phyloP scores from a whole-genome alignment of 2,888 invertebrate genomes.

The Andrena minutula region DNA sequence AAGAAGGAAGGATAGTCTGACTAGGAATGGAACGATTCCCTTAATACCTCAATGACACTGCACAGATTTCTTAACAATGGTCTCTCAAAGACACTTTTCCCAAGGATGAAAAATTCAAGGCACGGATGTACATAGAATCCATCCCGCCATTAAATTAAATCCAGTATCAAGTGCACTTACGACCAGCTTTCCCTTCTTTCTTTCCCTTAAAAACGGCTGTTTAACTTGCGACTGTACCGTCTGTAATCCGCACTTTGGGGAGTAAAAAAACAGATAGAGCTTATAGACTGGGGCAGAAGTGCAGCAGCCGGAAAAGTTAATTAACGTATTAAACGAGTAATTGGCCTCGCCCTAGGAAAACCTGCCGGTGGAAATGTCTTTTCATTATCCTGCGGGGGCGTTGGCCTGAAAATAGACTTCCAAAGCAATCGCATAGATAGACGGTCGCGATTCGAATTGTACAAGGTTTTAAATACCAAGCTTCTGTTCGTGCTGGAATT shows the following conservation, averaged over 20 bases:
- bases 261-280: neutral
- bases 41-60: too few relatives aligned
- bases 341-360: conserved; percentile 41
- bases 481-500: neutral
- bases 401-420: conserved; percentile 6
- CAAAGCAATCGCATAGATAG: neutral
- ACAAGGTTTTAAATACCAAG: neutral
- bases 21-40: too few relatives aligned
- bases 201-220: neutral
- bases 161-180: neutral
- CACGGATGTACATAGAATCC: neutral
- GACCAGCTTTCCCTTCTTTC: neutral
- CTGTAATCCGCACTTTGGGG: neutral
- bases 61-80: too few relatives aligned
- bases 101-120: too few relatives aligned
- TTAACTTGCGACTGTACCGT: neutral
- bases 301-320: conserved; percentile 30
- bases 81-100: too few relatives aligned
- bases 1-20: too few relatives aligned
- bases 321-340: conserved; percentile 62
- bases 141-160: neutral
- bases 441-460: neutral
- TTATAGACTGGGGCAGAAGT: neutral
- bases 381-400: conserved; percentile 21
- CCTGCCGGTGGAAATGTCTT: conserved; percentile 27